Percentiles rank a stretch among this genome's conserved stretches.
These are phyloP conservation scores for Zootermopsis nevadensis DNA, from an alignment of 2,888 invertebrate genomes.

Conservation along the genomic window DNA sequence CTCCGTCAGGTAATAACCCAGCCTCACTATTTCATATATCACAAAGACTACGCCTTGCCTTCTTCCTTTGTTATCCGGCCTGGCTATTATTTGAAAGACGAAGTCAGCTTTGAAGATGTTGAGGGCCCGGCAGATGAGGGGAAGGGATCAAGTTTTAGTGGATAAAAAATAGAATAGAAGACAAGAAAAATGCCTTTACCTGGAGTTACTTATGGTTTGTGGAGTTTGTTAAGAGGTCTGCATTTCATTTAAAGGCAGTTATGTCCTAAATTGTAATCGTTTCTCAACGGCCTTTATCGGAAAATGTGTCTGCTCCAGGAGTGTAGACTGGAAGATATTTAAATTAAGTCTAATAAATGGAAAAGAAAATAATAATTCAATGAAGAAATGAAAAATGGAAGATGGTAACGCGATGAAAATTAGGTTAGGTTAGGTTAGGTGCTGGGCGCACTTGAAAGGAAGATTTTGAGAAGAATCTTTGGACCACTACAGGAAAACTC, in stretches of 20 bases:
- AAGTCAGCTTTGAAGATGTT: not conserved
- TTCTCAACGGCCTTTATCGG: too few species aligned
- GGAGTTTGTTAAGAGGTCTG: not conserved
- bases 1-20: not conserved
- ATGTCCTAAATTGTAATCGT: too few species aligned
- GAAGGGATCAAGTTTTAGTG: not conserved
- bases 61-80: not conserved
- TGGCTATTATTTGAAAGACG: not conserved
- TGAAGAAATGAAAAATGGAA: too few species aligned
- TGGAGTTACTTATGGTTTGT: not conserved
- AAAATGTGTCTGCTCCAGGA: too few species aligned
- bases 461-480: too few species aligned
- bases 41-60: not conserved
- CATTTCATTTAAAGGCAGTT: not conserved
- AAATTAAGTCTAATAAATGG: too few species aligned
- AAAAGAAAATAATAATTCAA: too few species aligned
- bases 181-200: not conserved
- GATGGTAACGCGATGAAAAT: too few species aligned
- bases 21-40: not conserved
- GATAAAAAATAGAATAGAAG: not conserved
- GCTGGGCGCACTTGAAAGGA: too few species aligned
- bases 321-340: too few species aligned
- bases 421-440: too few species aligned
- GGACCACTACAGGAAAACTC: too few species aligned
- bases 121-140: not conserved